phyloP scores from a whole-genome alignment of 2,113 vertebrate species.

The Epinephelus lanceolatus region DNA sequence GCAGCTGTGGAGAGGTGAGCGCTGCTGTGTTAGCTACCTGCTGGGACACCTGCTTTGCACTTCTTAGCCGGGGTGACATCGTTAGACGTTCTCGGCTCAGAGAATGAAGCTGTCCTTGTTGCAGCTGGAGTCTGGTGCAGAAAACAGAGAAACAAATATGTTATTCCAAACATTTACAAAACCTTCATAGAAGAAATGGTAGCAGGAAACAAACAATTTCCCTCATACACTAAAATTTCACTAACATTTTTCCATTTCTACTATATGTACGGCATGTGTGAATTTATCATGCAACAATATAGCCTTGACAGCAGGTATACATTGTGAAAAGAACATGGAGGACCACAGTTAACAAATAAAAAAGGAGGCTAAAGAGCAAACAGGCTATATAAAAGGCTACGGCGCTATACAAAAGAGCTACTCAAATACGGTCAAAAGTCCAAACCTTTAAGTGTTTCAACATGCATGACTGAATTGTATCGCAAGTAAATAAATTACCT shows the following conservation, averaged over 20 bases:
- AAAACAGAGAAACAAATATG: not conserved
- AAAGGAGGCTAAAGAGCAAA: not conserved
- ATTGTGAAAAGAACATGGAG: not conserved
- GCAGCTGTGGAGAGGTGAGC: constrained; percentile 63
- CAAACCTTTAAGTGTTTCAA: constrained; percentile 14
- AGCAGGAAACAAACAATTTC: not conserved
- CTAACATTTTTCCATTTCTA: not conserved
- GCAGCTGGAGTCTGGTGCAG: constrained; percentile 89
- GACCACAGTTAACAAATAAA: not conserved
- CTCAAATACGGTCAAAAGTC: not conserved
- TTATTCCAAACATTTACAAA: not conserved
- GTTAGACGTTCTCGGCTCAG: constrained; percentile 86
- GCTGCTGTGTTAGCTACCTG: constrained; percentile 80
- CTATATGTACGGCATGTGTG: not conserved
- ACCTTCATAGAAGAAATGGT: not conserved
- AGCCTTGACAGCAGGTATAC: not conserved
- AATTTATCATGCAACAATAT: not conserved
- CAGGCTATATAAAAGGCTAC: not conserved
- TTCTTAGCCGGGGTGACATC: constrained; percentile 91
- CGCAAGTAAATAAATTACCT: not conserved
- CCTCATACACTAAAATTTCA: not conserved
- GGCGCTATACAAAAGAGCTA: not conserved
- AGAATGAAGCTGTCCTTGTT: constrained; percentile 95
- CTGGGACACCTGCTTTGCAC: constrained; percentile 86
- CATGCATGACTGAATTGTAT: not conserved